Evolutionary conservation across 2,888 invertebrate genomes (phyloP), one percentile per base, ranked within the genome.

Genomic region (Empis livida): DNA sequence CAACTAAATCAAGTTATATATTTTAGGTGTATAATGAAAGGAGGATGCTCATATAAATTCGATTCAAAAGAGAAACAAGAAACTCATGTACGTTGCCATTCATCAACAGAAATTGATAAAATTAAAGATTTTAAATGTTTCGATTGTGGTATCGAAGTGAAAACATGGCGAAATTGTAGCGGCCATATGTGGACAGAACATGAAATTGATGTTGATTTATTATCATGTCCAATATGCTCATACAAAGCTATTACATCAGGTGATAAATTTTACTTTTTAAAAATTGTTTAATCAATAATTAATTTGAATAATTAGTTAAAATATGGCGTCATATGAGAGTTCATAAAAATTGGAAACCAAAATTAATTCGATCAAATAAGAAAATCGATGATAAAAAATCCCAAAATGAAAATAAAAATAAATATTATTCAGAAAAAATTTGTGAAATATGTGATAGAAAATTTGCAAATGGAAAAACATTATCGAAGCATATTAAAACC

Each of bases 141-240:
- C 5, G 65, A 73, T 44, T 80, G 79, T 53, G 66, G 68, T 2
- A 60, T 71, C 48, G 64, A 68, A n/a, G 70, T 77, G 51, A 62
- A 69, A 1, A 73, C 74, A 47, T 86, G 86, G 86, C 71, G 77
- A 16, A 69, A 73, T 6, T 79, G 83, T 56, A 76, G 79, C 9
- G 66, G 74, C 53, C 86, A 86, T 63, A 65, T 85, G 55, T 84
- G 83, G 80, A 78, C 77, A 54, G 65, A 69, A 4, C 84, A 85
- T 63, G 69, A 74, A 54, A 66, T 80, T 11, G 75, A 78, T 59
- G 65, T 77, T 45, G 80, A 78, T 53, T 59, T 80, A 38, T 63
- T 76, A 41, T 70, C 72, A 23, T 80, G 80, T 55, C 74, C 75
- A 1, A 64, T 74, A 47, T 80, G 80, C 55, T 59, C 61, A 8